Evolutionary conservation across 2,113 vertebrate species (phyloP).

Genomic region (Danio rerio): GRCz12tu NC_133198.1:29960501-29961000

Average conservation of each 20-base stretch:
- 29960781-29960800: too few relatives aligned
- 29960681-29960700: not conserved
- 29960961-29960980: too few relatives aligned
- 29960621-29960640: conserved; percentile 54
- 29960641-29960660: conserved; percentile 8
- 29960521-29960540: conserved; percentile 39
- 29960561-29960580: conserved; percentile 73
- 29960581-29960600: conserved; percentile 60
- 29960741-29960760: not conserved
- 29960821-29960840: too few relatives aligned
- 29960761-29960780: too few relatives aligned
- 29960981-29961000: too few relatives aligned
- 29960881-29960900: too few relatives aligned
- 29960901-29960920: too few relatives aligned
- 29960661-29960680: not conserved
- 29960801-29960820: too few relatives aligned
- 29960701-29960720: not conserved
- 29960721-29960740: not conserved
- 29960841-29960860: too few relatives aligned
- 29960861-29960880: too few relatives aligned
- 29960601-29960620: conserved; percentile 60
- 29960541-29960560: conserved; percentile 67
- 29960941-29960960: too few relatives aligned
- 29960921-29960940: too few relatives aligned
- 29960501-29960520: conserved; percentile 56